These are phyloP conservation scores for Brachyistius frenatus DNA, from an alignment of 2,113 vertebrate species.

Conservation along the genomic window DNA sequence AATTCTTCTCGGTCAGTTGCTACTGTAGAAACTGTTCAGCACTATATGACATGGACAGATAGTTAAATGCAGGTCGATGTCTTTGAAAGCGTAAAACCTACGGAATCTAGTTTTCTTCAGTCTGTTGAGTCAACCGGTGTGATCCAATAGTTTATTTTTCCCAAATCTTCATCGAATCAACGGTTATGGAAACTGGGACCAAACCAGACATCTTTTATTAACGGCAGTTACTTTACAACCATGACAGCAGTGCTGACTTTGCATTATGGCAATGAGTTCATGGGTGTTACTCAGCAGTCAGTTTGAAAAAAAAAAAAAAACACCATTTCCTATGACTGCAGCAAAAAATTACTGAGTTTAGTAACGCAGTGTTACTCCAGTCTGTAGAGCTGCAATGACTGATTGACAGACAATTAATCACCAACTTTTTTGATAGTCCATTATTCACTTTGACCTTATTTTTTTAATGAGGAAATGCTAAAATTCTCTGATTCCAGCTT, in stretches of 20 bases:
- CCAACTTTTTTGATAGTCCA: too few relatives aligned
- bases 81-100: neutral
- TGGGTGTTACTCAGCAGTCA: slow-evolving; percentile 22
- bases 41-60: neutral
- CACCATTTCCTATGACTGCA: slow-evolving; percentile 10
- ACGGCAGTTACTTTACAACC: slow-evolving; percentile 34
- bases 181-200: slow-evolving; percentile 10
- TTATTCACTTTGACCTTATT: too few relatives aligned
- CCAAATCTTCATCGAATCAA: slow-evolving; percentile 5
- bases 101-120: neutral
- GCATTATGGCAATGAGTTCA: slow-evolving; percentile 21
- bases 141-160: neutral
- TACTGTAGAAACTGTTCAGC: neutral
- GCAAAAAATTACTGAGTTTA: slow-evolving; percentile 13
- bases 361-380: neutral
- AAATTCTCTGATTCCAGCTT: neutral
- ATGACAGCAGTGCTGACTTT: slow-evolving; percentile 27
- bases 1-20: slow-evolving; percentile 2
- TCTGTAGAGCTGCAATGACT: too few relatives aligned
- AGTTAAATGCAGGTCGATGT: neutral
- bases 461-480: too few relatives aligned
- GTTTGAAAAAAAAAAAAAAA: neutral
- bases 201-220: slow-evolving; percentile 2
- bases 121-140: neutral
- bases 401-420: too few relatives aligned